Base-by-base conservation (phyloP, 1,140 invertebrate genomes). In the Caenorhabditis remanei region DNA sequence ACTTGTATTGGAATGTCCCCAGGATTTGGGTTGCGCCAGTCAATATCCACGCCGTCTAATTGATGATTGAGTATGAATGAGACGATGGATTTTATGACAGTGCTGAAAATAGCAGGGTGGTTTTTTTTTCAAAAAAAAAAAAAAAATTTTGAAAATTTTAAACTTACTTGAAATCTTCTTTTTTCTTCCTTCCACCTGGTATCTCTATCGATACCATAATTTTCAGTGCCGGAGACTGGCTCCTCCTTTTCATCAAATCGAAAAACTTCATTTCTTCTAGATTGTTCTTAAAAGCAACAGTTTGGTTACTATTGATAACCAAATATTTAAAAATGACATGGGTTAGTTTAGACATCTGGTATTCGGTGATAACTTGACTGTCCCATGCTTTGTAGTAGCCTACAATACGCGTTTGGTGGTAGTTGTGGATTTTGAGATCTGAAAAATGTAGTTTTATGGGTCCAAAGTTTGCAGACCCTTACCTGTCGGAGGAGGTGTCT, bases 241-340 rank as follows among this genome's bases (percentile, higher is more conserved):
- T n/a, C 14, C 16, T 21, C n/a, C 19, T 58, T 58, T n/a, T 19
- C n/a, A n/a, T 58, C 56, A 58, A n/a, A 58, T 58, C 56, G 16
- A 58, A 2, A n/a, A 58, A 58, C n/a, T 58, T 58, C 56, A n/a
- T n/a, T 58, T 58, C 56, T n/a, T 58, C 56, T 19, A 58, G n/a
- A 58, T 58, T 58, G 8, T 58, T 58, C 56, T 58, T 58, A n/a
- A 58, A 58, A n/a, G 0, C 50, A 8, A 53, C n/a, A 21, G n/a
- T 19, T 58, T 14, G 5, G n/a, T 58, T 58, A 2, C 21, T 19
- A 16, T 16, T n/a, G n/a, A 58, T 5, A 8, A 21, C 16, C n/a
- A 58, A 21, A n/a, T 58, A 58, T 58, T 58, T 58, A 19, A 58
- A 58, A 58, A 58, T 58, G 4, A 58, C 56, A n/a, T 58, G 19